Evolutionary conservation across 1,140 invertebrate genomes (phyloP).

Genomic region (Formica exsecta): DNA sequence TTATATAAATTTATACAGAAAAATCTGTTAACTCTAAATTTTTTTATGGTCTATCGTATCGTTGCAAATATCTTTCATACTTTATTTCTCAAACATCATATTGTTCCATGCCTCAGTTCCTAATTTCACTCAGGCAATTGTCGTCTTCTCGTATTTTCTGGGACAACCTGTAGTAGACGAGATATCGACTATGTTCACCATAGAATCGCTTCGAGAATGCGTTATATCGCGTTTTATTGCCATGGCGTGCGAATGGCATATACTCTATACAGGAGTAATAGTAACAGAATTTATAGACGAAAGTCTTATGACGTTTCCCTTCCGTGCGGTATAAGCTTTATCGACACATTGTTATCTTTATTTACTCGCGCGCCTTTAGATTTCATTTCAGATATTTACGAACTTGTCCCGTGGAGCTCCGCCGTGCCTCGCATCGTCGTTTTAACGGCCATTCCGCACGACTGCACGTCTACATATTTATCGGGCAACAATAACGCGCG

Average conservation of each 20-base stretch:
- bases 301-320: conserved; percentile 58
- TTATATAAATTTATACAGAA: too few species aligned
- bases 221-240: conserved; percentile 72
- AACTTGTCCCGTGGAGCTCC: conserved; percentile 13
- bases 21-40: too few species aligned
- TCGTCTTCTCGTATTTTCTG: conserved; percentile 8
- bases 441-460: conserved; percentile 22
- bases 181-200: conserved; percentile 30
- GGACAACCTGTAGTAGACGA: conserved; percentile 32
- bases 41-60: too few species aligned
- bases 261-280: conserved; percentile 57
- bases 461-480: conserved; percentile 22
- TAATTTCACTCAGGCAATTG: background rate
- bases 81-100: background rate
- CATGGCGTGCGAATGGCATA: conserved; percentile 41
- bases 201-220: conserved; percentile 40
- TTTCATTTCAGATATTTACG: conserved; percentile 73
- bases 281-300: conserved; percentile 71
- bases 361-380: conserved; percentile 47
- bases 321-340: conserved; percentile 63
- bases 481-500: background rate
- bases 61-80: background rate
- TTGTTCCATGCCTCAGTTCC: background rate
- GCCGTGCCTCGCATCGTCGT: background rate
- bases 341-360: conserved; percentile 74